Conservation (phyloP, 1,140 invertebrate species). For the Saccostrea cuccullata region DNA sequence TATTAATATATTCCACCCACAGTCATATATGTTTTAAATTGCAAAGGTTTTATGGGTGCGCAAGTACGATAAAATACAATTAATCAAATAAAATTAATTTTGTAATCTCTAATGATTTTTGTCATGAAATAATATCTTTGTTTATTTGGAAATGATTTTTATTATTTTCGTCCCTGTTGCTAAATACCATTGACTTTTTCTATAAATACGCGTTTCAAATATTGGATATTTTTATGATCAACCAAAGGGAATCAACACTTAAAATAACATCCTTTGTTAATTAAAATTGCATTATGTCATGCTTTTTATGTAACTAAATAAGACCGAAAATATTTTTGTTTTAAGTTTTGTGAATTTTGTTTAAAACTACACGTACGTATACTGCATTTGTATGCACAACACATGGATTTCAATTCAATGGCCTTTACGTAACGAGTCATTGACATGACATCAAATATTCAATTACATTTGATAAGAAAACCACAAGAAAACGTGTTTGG, state of each 20-base stretch:
- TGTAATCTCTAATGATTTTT: not conserved
- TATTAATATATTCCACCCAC: conserved; percentile 16
- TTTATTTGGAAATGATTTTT: not conserved
- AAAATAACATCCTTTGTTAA: not conserved
- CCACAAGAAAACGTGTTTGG: not conserved
- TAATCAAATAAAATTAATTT: not conserved
- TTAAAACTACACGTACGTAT: not conserved
- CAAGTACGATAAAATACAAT: not conserved
- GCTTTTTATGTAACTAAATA: not conserved
- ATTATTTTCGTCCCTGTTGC: not conserved
- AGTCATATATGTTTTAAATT: not conserved
- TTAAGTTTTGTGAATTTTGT: not conserved
- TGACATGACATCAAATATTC: not conserved
- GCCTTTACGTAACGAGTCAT: not conserved
- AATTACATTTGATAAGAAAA: not conserved
- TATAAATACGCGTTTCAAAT: not conserved
- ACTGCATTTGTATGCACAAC: not conserved
- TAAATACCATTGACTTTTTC: not conserved
- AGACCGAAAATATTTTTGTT: not conserved
- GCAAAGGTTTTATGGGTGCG: not conserved
- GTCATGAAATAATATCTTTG: conserved; percentile 7
- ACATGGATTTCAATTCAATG: not conserved
- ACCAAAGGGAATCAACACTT: not conserved
- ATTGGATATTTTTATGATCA: not conserved
- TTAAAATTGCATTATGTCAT: not conserved